Conservation (phyloP, 2,113 vertebrate species). For the Meriones unguiculatus region DNA sequence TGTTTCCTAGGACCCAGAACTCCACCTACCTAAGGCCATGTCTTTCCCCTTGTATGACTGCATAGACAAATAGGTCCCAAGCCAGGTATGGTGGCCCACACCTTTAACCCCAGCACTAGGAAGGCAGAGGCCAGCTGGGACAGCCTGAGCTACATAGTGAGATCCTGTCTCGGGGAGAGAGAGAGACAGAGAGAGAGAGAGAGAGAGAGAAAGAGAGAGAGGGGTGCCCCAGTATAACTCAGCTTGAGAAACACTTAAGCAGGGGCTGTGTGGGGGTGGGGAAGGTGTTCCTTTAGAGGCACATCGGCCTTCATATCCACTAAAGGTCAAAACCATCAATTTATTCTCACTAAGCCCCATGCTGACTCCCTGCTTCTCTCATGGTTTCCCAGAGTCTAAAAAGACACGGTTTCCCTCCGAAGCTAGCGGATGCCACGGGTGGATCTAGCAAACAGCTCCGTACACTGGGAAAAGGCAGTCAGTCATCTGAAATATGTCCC, state of each 20-base stretch:
- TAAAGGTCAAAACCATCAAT: not conserved
- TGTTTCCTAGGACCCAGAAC: not conserved
- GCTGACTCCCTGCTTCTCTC: not conserved
- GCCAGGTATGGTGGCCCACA: not conserved
- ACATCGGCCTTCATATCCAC: not conserved
- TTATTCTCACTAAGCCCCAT: not conserved
- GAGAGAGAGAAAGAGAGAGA: not conserved
- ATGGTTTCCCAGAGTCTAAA: not conserved
- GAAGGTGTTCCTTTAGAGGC: not conserved
- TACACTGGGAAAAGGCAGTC: too few relatives aligned
- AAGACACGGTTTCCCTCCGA: not conserved
- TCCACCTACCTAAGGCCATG: not conserved
- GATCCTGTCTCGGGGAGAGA: not conserved
- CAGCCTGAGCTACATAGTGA: not conserved
- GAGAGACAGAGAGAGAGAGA: too few relatives aligned
- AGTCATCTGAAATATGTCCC: not conserved
- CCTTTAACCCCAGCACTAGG: not conserved
- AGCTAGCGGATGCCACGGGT: not conserved
- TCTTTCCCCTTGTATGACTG: not conserved
- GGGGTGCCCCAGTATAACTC: too few relatives aligned
- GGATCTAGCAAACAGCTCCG: too few relatives aligned
- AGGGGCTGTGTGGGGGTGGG: rapidly evolving
- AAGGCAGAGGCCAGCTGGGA: not conserved
- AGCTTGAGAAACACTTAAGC: not conserved
- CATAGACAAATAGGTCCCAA: not conserved